Conservation (phyloP, 2,797 vertebrate species). For the Anguilla anguilla region DNA sequence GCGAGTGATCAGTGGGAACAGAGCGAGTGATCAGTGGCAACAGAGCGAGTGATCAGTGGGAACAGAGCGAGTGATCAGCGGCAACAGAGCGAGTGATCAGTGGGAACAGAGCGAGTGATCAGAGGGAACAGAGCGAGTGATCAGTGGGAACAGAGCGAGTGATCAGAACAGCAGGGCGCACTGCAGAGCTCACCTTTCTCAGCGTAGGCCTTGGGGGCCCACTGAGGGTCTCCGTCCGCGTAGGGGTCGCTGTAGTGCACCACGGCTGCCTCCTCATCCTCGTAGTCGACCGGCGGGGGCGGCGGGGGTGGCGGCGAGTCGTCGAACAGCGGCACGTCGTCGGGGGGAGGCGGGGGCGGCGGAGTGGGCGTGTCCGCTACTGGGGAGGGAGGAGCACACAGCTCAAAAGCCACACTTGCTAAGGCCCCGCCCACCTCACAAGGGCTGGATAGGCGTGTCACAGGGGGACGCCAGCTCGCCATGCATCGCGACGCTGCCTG, state of each 20-base stretch:
- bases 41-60: no score
- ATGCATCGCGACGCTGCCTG: not conserved
- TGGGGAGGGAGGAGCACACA: slow-evolving; percentile 45
- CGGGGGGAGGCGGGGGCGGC: slow-evolving; percentile 74
- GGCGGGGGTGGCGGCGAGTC: slow-evolving; percentile 74
- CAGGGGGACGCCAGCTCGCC: not conserved
- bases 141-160: not conserved
- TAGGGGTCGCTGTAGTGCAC: slow-evolving; percentile 95
- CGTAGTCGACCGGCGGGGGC: slow-evolving; percentile 79
- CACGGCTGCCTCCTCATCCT: slow-evolving; percentile 88
- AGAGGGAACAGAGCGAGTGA: not conserved
- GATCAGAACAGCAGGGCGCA: not conserved
- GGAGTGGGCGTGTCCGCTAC: slow-evolving; percentile 86
- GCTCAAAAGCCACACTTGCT: not conserved
- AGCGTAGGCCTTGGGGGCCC: slow-evolving; percentile 88
- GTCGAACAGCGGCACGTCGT: slow-evolving; percentile 76
- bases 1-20: no score
- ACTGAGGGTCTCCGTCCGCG: slow-evolving; percentile 91
- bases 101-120: not conserved
- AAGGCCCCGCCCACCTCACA: not conserved
- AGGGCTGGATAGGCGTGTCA: not conserved
- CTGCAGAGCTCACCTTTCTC: slow-evolving; percentile 83
- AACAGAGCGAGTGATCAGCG: no score
- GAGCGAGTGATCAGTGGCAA: no score
- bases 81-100: no score